A percentile compares a stretch with the other conserved stretches of the same genome.
Conservation (phyloP, 1,140 invertebrate species). For the Lethrus apterus region DNA sequence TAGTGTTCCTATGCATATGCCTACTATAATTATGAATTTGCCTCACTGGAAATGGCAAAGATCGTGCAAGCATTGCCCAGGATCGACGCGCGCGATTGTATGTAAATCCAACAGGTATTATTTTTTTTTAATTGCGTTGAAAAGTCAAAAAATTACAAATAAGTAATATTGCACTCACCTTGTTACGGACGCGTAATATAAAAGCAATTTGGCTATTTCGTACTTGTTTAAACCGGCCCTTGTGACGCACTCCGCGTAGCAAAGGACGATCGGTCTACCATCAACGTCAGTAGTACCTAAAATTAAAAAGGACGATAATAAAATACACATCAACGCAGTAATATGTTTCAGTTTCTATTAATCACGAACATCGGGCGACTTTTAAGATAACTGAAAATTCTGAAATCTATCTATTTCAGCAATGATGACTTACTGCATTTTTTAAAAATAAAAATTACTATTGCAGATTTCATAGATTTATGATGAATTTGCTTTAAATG, state of each 20-base stretch:
- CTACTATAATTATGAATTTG: slow-evolving; percentile 15
- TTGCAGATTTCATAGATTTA: no score
- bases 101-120: slow-evolving; percentile 12
- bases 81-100: slow-evolving; percentile 14
- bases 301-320: slow-evolving; percentile 25
- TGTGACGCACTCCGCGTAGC: slow-evolving; percentile 45
- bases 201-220: slow-evolving; percentile 48
- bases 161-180: no score
- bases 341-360: background rate
- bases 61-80: slow-evolving; percentile 4
- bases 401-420: background rate
- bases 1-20: slow-evolving; percentile 3
- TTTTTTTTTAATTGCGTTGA: slow-evolving; percentile 10
- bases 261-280: slow-evolving; percentile 47
- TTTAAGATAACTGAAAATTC: no score
- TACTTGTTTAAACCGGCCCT: slow-evolving; percentile 47
- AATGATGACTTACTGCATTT: no score
- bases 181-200: slow-evolving; percentile 50
- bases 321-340: background rate
- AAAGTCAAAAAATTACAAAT: no score
- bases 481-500: no score
- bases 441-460: no score
- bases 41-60: slow-evolving; percentile 3
- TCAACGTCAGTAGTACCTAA: slow-evolving; percentile 42
- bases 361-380: background rate